These are phyloP conservation scores for Diarsia mendica DNA, from an alignment of 2,888 invertebrate species.

Conservation along the genomic window DNA sequence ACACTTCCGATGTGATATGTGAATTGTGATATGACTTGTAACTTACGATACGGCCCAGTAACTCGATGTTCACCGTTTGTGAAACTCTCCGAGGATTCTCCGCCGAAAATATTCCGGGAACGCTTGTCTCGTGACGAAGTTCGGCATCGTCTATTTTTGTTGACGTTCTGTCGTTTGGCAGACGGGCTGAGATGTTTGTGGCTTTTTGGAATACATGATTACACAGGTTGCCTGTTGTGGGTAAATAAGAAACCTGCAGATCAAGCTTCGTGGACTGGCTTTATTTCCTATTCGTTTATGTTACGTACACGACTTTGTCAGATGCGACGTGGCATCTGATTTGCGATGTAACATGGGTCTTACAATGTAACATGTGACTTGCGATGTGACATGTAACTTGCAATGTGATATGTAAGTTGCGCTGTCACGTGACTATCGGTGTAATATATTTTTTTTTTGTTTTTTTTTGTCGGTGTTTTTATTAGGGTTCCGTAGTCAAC, in stretches of 20 bases:
- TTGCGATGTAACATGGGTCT: too few species aligned
- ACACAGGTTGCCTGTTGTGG: background rate
- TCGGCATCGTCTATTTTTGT: constrained; percentile 27
- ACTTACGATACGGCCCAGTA: constrained; percentile 69
- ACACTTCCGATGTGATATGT: background rate
- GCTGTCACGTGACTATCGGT: too few species aligned
- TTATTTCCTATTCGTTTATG: background rate
- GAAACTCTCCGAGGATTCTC: constrained; percentile 52
- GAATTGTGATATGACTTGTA: background rate
- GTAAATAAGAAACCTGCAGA: background rate
- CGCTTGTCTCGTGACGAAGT: constrained; percentile 21
- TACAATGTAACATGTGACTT: too few species aligned
- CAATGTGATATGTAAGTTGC: too few species aligned
- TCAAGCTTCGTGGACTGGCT: background rate
- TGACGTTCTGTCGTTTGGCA: constrained; percentile 18
- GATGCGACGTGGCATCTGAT: too few species aligned
- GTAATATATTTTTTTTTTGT: too few species aligned
- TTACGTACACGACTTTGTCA: too few species aligned
- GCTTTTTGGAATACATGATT: constrained; percentile 38
- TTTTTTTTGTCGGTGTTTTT: too few species aligned
- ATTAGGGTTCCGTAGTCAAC: too few species aligned
- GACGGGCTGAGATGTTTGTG: constrained; percentile 24
- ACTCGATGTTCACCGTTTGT: constrained; percentile 61
- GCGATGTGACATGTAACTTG: too few species aligned
- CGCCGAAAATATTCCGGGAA: constrained; percentile 42